These are phyloP conservation scores for Brachymystax lenok DNA, from an alignment of 2,797 vertebrate genomes.

Conservation along the genomic window DNA sequence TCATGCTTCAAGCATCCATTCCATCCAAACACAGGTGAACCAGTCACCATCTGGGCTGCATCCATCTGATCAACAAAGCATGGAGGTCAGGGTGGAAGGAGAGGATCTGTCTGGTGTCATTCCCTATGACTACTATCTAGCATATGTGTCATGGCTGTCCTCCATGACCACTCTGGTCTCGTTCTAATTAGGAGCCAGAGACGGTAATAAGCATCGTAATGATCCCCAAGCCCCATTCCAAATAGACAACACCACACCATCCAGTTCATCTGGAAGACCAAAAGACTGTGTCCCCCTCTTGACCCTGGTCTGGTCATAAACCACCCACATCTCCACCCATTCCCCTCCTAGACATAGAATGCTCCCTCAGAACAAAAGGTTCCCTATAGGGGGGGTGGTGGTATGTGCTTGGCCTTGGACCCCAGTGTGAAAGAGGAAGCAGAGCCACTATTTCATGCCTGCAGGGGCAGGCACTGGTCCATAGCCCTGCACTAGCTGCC, in stretches of 20 bases:
- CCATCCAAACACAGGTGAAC: slow-evolving; percentile 20
- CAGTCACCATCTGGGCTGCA: background rate
- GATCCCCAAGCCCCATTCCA: slow-evolving; percentile 24
- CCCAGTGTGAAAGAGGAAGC: slow-evolving; percentile 69
- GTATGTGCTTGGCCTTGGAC: slow-evolving; percentile 57
- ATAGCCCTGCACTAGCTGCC: slow-evolving; percentile 36
- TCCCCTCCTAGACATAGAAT: slow-evolving; percentile 52
- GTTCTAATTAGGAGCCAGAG: slow-evolving; percentile 50
- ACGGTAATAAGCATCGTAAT: slow-evolving; percentile 40
- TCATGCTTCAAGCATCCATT: background rate
- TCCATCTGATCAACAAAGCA: slow-evolving; percentile 19
- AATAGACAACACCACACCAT: slow-evolving; percentile 8
- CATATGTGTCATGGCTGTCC: background rate
- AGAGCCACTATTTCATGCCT: slow-evolving; percentile 41
- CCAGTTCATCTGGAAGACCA: slow-evolving; percentile 21
- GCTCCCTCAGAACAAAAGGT: slow-evolving; percentile 58
- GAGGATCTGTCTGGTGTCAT: slow-evolving; percentile 15
- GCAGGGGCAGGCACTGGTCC: background rate
- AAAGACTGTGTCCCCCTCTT: slow-evolving; percentile 28
- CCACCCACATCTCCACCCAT: slow-evolving; percentile 22
- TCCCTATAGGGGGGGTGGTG: slow-evolving; percentile 28
- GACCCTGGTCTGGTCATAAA: slow-evolving; percentile 35
- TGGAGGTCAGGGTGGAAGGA: slow-evolving; percentile 1
- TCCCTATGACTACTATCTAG: slow-evolving; percentile 19
- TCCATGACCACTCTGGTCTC: slow-evolving; percentile 28